Conservation (phyloP, 2,888 invertebrate genomes). For the Theretra japonica region DNA sequence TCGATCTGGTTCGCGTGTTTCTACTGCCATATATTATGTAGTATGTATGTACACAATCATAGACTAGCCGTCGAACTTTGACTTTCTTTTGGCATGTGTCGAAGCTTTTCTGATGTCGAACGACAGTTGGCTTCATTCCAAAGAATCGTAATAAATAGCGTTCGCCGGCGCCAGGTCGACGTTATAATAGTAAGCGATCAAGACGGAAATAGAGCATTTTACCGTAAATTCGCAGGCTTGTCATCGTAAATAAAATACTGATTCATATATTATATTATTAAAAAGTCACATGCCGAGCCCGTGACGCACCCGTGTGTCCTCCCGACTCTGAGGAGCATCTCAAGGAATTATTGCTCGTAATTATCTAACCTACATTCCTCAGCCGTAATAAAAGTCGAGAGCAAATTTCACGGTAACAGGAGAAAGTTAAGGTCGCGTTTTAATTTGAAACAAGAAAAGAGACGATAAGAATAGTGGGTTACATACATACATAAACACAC, state of each 20-base stretch:
- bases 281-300: constrained; percentile 39
- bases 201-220: constrained; percentile 64
- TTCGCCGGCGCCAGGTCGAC: constrained; percentile 71
- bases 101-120: constrained; percentile 61
- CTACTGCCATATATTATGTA: constrained; percentile 38
- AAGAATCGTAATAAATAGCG: constrained; percentile 76
- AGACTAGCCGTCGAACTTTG: constrained; percentile 76
- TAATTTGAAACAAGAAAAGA: background rate
- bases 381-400: background rate
- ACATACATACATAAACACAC: too few relatives aligned
- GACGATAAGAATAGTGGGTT: background rate
- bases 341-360: constrained; percentile 27
- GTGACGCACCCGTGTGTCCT: constrained; percentile 44
- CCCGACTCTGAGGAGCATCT: background rate
- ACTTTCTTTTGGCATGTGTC: constrained; percentile 76
- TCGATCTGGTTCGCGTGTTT: constrained; percentile 28
- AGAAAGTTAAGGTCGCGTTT: constrained; percentile 27
- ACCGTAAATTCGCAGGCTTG: constrained; percentile 47
- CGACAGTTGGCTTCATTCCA: constrained; percentile 72
- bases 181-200: constrained; percentile 63
- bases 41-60: constrained; percentile 10
- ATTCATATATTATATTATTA: constrained; percentile 38
- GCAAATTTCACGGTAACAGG: background rate
- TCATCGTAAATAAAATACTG: constrained; percentile 46
- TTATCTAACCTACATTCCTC: constrained; percentile 28